Evolutionary conservation across 2,888 invertebrate genomes (phyloP).

Genomic region (Maniola hyperantus): DNA sequence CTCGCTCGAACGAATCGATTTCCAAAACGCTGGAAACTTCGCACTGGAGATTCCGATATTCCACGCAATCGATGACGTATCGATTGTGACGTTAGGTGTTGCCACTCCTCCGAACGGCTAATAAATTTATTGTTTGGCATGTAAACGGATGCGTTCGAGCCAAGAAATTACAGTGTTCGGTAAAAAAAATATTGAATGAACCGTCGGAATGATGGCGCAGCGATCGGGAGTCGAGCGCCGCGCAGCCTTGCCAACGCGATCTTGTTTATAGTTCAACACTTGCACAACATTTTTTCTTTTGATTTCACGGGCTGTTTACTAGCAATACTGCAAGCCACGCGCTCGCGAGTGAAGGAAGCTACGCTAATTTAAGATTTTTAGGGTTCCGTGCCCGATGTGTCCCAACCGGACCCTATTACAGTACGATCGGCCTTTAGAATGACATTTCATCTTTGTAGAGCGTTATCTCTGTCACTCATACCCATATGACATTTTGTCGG

Average conservation of each 20-base stretch:
- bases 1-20: conserved; percentile 52
- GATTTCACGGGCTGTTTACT: conserved; percentile 56
- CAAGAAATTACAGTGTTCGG: conserved; percentile 81
- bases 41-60: conserved; percentile 44
- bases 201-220: conserved; percentile 74
- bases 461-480: too few relatives aligned
- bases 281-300: conserved; percentile 58
- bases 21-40: conserved; percentile 61
- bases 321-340: conserved; percentile 36
- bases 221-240: conserved; percentile 68
- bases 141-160: conserved; percentile 82
- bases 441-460: too few relatives aligned
- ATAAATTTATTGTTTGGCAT: conserved; percentile 83
- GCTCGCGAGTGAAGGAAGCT: not conserved
- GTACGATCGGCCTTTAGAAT: too few relatives aligned
- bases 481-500: too few relatives aligned
- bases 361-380: not conserved
- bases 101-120: conserved; percentile 80
- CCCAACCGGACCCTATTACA: too few relatives aligned
- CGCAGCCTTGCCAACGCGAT: conserved; percentile 73
- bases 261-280: conserved; percentile 71
- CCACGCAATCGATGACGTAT: conserved; percentile 74
- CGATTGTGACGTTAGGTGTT: conserved; percentile 72
- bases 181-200: conserved; percentile 82
- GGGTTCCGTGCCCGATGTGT: too few relatives aligned